Evolutionary conservation across 2,113 vertebrate genomes (phyloP).

Genomic region (Actinemys pallida): DNA sequence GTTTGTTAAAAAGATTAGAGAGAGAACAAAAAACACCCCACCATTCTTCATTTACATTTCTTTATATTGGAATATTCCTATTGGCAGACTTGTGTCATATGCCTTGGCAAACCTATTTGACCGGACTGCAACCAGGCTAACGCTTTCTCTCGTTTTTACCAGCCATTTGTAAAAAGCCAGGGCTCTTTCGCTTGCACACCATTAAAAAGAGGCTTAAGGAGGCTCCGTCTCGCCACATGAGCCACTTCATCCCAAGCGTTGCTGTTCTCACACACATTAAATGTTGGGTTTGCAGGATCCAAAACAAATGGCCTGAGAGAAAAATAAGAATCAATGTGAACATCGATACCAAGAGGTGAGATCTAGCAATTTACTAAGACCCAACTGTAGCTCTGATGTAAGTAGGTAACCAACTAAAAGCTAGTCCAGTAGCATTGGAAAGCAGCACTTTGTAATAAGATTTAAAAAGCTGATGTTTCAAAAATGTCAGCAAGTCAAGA

Average conservation of each 20-base stretch:
- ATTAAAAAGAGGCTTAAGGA: conserved; percentile 39
- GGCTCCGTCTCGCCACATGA: background rate
- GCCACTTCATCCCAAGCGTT: conserved; percentile 23
- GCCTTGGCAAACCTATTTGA: background rate
- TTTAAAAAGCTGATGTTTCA: background rate
- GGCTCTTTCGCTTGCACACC: background rate
- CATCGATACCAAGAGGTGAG: background rate
- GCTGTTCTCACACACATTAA: conserved; percentile 24
- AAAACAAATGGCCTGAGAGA: conserved; percentile 42
- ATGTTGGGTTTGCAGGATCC: conserved; percentile 37
- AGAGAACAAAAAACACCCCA: background rate
- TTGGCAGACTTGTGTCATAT: background rate
- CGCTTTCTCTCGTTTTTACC: background rate
- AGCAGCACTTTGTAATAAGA: background rate
- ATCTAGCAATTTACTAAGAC: background rate
- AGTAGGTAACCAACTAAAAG: no score
- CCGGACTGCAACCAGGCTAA: background rate
- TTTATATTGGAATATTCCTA: background rate
- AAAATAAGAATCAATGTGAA: background rate
- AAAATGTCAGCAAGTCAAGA: background rate
- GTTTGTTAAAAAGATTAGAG: background rate
- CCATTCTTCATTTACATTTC: background rate
- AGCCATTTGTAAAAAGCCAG: conserved; percentile 46
- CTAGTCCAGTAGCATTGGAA: background rate
- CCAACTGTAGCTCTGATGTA: background rate